Evolutionary conservation across 2,797 vertebrate species (phyloP), one percentile per base, ranked within the genome.

Genomic region (Melanogrammus aeglefinus): DNA sequence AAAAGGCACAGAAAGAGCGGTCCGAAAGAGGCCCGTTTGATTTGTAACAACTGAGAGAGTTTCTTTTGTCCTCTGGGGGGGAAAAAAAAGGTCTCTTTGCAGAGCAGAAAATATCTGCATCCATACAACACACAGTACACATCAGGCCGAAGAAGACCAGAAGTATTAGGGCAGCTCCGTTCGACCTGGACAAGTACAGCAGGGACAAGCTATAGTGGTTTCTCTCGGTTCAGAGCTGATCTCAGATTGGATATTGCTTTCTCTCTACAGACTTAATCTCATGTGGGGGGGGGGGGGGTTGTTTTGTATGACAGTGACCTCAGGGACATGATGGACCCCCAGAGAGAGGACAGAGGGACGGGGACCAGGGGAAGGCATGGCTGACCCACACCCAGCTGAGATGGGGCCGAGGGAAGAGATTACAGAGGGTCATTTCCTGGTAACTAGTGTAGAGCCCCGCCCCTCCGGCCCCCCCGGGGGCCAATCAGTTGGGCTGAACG

Each of bases 401-500:
- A 31, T 1, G 21, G 31, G 70, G 70, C 31, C 33, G 29, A 72
- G 35, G 12, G 33, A n/a, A n/a, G 70, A 35, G 70, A 16, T 72
- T 72, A 29, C 18, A 35, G 4, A 27, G 27, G 27, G 63, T 69
- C n/a, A 29, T 69, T 69, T 69, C 63, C 63, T 69, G 63, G 63
- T 69, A 69, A 27, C 10, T 27, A 12, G 63, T 69, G 10, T 10
- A 27, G 63, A 24, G 57, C 8, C 57, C 5, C 63, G 13, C n/a
- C n/a, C 10, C 63, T 27, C 63, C 7, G 24, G 63, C 63, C 14
- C 63, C n/a, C n/a, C 57, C n/a, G n/a, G 57, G 57, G 57, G 57
- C 14, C 1, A 13, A 0, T 0, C 21, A 39, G 13, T 0, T 27
- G 2, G 7, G 0, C 0, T 1, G 0, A 0, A 18, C 0, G 47